Base-by-base conservation (phyloP, 2,888 invertebrate genomes). In the Patella pellucida region DNA sequence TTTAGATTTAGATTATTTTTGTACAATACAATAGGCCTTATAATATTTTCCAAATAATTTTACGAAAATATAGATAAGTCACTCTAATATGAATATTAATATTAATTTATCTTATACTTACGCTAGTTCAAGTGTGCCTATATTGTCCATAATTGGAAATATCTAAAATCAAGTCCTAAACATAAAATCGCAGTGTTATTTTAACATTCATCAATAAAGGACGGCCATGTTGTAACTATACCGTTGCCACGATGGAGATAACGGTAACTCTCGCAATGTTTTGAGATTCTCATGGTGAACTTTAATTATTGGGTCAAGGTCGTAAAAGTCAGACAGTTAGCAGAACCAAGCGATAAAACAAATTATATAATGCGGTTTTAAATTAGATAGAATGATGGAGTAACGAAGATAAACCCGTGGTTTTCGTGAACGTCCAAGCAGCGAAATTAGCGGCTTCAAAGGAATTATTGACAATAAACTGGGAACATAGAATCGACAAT, bases 71-170 rank as follows among this genome's bases (percentile, higher is more conserved):
- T 41, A 41, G 41, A 41, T 1, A 41, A 41, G 41, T 41, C 41
- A 41, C 41, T 9, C 7, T 7, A 31, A 5, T 31, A 31, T 31
- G 31, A 31, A 41, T 41, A 41, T 41, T 1, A 9, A 41, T 41
- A 41, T 41, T 9, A 9, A 41, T 41, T 41, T 41, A 41, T 41
- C 41, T 41, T 41, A 41, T 41, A 82, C 86, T 85, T 81, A 88
- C 87, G 83, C 81, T 54, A 88, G 81, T 77, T 86, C 85, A 67
- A 87, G 82, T 54, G 80, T 82, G 78, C 87, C 87, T 73, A 87
- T 81, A 52, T 83, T 82, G 82, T 88, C 87, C 87, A 88, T 88
- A 19, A 52, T 75, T 69, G 16, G 14, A 54, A 54, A 16, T 23
- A 31, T 41, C 31, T 69, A 11, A 62, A 62, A 23, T 62, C 19